phyloP scores from a whole-genome alignment of 2,888 invertebrate species.

The Torymus texanus region DNA sequence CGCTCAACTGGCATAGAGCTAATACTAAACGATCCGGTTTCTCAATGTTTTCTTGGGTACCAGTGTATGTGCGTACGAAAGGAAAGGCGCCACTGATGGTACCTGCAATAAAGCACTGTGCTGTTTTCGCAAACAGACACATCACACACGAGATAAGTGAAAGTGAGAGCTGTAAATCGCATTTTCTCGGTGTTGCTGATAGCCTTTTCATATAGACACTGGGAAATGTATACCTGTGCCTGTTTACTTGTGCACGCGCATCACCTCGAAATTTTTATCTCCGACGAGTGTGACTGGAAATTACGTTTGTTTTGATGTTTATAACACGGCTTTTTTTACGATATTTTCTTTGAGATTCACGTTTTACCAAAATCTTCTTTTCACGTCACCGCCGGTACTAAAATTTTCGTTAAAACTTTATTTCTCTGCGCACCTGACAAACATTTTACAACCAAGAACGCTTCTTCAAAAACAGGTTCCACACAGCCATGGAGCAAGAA shows the following conservation, averaged over 20 bases:
- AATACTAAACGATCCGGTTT: not conserved
- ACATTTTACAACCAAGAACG: too few relatives aligned
- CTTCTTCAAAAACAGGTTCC: too few relatives aligned
- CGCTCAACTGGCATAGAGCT: not conserved
- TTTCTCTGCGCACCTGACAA: too few relatives aligned
- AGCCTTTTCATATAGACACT: slow-evolving; percentile 27
- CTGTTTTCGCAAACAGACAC: slow-evolving; percentile 30
- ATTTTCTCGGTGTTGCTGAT: slow-evolving; percentile 24
- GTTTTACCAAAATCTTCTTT: too few relatives aligned
- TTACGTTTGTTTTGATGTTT: too few relatives aligned
- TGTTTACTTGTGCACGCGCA: not conserved
- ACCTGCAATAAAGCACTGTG: not conserved
- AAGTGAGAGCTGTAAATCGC: slow-evolving; percentile 29
- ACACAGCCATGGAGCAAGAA: too few relatives aligned
- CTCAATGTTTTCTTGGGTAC: too few relatives aligned
- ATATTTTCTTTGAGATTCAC: too few relatives aligned
- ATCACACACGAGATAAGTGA: slow-evolving; percentile 12
- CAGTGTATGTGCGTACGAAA: not conserved
- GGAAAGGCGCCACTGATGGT: slow-evolving; percentile 14
- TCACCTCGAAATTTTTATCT: slow-evolving; percentile 14
- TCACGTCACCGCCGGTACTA: too few relatives aligned
- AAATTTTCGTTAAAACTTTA: too few relatives aligned
- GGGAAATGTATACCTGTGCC: slow-evolving; percentile 10
- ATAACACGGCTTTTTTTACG: too few relatives aligned
- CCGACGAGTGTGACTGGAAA: too few relatives aligned